Evolutionary conservation across 2,113 vertebrate species (phyloP).

Genomic region (Chlamydotis undulata): DNA sequence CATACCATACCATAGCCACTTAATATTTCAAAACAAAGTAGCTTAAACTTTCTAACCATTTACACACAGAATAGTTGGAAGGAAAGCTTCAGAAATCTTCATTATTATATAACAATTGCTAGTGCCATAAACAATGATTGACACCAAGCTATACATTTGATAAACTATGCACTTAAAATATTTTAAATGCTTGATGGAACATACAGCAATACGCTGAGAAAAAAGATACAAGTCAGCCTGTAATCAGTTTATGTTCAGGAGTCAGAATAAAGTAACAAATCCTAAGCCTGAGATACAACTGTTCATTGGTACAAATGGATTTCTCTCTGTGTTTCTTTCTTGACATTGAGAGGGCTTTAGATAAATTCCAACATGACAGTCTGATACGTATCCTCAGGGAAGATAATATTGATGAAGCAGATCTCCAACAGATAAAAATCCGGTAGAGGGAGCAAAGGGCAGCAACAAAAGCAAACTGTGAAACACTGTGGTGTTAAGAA

Average conservation of each 20-base stretch:
- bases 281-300: background rate
- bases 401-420: slow-evolving; percentile 10
- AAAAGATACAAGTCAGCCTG: background rate
- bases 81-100: background rate
- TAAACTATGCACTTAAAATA: background rate
- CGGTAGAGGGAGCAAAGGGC: background rate
- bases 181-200: background rate
- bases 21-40: background rate
- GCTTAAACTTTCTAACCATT: background rate
- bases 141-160: rapidly evolving
- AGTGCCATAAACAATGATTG: background rate
- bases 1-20: background rate
- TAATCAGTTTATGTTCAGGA: background rate
- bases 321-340: background rate
- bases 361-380: slow-evolving; percentile 10
- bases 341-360: slow-evolving; percentile 28
- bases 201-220: background rate
- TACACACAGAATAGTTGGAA: background rate
- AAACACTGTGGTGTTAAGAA: background rate
- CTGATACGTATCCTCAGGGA: background rate
- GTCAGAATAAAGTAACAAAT: background rate
- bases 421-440: background rate
- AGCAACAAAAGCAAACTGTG: background rate
- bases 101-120: background rate
- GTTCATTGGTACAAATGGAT: background rate